Percentiles rank a stretch among this genome's conserved stretches.
phyloP scores from a whole-genome alignment of 2,797 vertebrate species.

The Knipowitschia caucasica region DNA sequence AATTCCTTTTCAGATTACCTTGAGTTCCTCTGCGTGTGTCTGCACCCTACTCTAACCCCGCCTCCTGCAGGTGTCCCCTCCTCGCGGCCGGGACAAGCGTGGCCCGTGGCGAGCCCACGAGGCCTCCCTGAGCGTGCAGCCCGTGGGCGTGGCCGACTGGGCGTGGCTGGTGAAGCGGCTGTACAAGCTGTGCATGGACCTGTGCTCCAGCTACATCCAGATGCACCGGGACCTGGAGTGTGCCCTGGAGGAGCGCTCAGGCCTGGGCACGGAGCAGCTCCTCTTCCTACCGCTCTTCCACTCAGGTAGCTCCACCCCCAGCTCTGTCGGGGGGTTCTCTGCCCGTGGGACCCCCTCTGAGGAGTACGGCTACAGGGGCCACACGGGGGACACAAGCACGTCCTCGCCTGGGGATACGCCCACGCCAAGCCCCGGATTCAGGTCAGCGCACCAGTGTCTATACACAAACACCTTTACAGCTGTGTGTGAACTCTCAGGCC shows the following conservation, averaged over 20 bases:
- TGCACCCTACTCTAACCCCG: background rate
- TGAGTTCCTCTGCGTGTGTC: no score
- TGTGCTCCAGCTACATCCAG: slow-evolving; percentile 95
- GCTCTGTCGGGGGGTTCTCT: slow-evolving; percentile 82
- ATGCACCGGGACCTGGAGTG: slow-evolving; percentile 93
- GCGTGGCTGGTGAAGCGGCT: slow-evolving; percentile 92
- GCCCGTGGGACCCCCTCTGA: slow-evolving; percentile 86
- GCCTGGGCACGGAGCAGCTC: slow-evolving; percentile 68
- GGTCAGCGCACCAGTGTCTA: no score
- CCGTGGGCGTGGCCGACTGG: slow-evolving; percentile 87
- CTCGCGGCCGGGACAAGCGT: slow-evolving; percentile 84
- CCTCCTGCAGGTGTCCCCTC: slow-evolving; percentile 82
- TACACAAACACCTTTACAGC: no score
- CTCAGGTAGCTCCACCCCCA: slow-evolving; percentile 87
- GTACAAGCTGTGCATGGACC: slow-evolving; percentile 91
- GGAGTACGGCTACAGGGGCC: slow-evolving; percentile 76
- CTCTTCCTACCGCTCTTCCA: slow-evolving; percentile 89
- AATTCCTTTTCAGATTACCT: no score
- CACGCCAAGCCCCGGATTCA: slow-evolving; percentile 60
- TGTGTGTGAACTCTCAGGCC: no score
- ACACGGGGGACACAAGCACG: slow-evolving; percentile 56
- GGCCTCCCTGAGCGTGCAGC: slow-evolving; percentile 87
- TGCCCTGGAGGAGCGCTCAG: slow-evolving; percentile 74
- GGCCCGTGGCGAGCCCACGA: slow-evolving; percentile 81
- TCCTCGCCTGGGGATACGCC: slow-evolving; percentile 60